Evolutionary conservation across 2,888 invertebrate genomes (phyloP).

Genomic region (Dynastes grantii): DNA sequence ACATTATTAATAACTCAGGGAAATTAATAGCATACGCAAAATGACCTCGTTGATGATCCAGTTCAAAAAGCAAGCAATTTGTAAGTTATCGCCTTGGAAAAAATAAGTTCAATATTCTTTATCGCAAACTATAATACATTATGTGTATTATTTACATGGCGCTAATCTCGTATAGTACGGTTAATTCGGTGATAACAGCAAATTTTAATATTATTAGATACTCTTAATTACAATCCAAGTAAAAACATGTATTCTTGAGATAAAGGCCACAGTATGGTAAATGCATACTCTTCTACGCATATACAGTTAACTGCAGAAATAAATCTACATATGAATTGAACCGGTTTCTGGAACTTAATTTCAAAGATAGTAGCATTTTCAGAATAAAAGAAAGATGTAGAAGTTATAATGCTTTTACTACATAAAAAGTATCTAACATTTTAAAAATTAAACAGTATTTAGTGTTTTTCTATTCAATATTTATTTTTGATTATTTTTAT

Average conservation of each 20-base stretch:
- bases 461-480: no score
- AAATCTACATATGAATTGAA: no score
- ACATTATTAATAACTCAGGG: background rate
- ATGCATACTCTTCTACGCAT: no score
- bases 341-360: no score
- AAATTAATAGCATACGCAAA: background rate
- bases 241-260: background rate
- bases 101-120: conserved; percentile 10
- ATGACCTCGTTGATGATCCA: background rate
- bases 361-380: no score
- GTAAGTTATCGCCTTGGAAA: conserved; percentile 16
- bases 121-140: background rate
- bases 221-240: background rate
- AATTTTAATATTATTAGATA: conserved; percentile 7
- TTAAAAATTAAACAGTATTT: no score
- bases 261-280: no score
- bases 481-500: no score
- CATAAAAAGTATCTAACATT: no score
- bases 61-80: conserved; percentile 15
- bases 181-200: conserved; percentile 15
- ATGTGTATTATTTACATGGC: conserved; percentile 10
- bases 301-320: no score
- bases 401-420: no score
- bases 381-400: no score
- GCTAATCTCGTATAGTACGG: background rate